These are phyloP conservation scores for Pseudanteris insignis DNA, from an alignment of 2,888 invertebrate genomes.

Conservation along the genomic window DNA sequence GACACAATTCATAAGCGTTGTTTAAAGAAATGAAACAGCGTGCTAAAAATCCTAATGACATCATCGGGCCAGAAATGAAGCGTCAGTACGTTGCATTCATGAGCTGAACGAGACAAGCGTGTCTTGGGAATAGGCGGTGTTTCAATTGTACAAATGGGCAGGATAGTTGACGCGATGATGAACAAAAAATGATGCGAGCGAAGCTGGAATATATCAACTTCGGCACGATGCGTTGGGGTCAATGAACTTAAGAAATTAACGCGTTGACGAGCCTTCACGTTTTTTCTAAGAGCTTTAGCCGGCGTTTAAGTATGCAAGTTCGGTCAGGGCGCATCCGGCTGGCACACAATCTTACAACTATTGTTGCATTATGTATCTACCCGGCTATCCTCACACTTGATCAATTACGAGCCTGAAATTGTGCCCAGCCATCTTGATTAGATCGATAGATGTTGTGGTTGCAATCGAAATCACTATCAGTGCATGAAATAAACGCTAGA, in stretches of 20 bases:
- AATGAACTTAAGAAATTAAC: constrained; percentile 39
- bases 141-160: constrained; percentile 17
- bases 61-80: no score
- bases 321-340: constrained; percentile 62
- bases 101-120: no score
- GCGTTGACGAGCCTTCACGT: constrained; percentile 52
- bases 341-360: constrained; percentile 57
- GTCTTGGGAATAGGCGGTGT: neutral
- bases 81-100: no score
- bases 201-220: neutral
- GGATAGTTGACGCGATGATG: constrained; percentile 10
- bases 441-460: no score
- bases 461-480: no score
- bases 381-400: constrained; percentile 51
- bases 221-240: constrained; percentile 21
- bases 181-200: constrained; percentile 13
- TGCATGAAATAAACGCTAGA: no score
- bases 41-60: no score
- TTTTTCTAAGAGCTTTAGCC: constrained; percentile 50
- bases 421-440: no score
- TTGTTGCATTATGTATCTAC: constrained; percentile 62
- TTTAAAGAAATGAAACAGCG: no score
- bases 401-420: constrained; percentile 35
- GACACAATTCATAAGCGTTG: no score
- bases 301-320: constrained; percentile 62